These are phyloP conservation scores for Caenorhabditis latens DNA, from an alignment of 1,140 invertebrate species.

Conservation along the genomic window DNA sequence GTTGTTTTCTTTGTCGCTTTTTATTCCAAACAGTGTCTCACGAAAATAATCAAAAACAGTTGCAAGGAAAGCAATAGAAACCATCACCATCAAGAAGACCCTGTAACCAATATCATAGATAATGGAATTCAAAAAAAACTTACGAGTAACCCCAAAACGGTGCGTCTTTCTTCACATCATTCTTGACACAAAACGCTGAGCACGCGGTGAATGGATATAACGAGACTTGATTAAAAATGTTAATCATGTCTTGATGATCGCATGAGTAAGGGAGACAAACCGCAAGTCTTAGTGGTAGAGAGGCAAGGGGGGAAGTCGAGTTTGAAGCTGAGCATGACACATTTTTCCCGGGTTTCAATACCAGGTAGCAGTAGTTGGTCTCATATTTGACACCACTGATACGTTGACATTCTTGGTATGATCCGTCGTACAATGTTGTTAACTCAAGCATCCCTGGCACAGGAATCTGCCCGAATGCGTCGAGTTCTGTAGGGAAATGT, in stretches of 20 bases:
- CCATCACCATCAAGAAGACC: not conserved
- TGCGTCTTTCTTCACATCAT: not conserved
- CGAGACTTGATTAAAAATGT: not conserved
- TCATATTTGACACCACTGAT: constrained; percentile 19
- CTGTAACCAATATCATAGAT: not conserved
- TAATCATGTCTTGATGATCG: not conserved
- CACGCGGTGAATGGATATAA: constrained; percentile 6
- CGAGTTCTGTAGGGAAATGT: not conserved
- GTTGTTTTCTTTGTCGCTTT: constrained; percentile 23
- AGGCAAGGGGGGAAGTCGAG: not conserved
- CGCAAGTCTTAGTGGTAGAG: not conserved
- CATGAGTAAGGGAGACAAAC: constrained; percentile 41
- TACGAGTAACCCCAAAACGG: constrained; percentile 24
- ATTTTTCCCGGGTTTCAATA: not conserved
- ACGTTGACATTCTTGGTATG: constrained; percentile 29
- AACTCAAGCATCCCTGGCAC: constrained; percentile 3
- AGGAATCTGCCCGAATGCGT: constrained; percentile 53
- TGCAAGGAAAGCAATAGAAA: not conserved
- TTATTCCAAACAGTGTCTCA: not conserved
- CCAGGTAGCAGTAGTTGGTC: constrained; percentile 48
- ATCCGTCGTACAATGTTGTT: not conserved
- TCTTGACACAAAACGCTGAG: not conserved
- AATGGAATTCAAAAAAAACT: not conserved
- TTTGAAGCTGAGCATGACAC: not conserved
- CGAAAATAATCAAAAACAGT: not conserved